These are phyloP conservation scores for Norana najaformis DNA, from an alignment of 2,888 invertebrate genomes.

Conservation along the genomic window DNA sequence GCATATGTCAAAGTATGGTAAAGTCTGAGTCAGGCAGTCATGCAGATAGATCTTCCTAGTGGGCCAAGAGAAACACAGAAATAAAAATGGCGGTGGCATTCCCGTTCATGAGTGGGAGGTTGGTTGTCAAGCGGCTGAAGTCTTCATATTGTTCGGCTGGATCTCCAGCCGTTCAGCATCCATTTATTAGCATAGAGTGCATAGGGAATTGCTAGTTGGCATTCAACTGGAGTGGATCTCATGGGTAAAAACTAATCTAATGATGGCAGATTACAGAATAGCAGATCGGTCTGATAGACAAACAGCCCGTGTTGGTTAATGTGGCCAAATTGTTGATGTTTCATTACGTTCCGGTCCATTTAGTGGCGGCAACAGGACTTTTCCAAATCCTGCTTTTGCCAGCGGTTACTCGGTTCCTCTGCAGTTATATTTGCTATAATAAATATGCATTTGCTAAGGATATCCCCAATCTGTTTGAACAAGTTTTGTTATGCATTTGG, in stretches of 20 bases:
- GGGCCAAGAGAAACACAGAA: not conserved
- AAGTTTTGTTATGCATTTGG: conserved; percentile 13
- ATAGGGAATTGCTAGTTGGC: conserved; percentile 22
- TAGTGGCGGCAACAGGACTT: conserved; percentile 1
- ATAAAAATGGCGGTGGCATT: not conserved
- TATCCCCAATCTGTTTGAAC: not conserved
- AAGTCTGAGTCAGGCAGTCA: not conserved
- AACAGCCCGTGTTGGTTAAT: conserved; percentile 19
- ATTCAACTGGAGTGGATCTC: conserved; percentile 23
- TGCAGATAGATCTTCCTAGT: too few species aligned
- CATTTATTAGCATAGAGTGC: conserved; percentile 10
- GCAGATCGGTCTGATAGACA: conserved; percentile 23
- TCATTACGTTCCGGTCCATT: conserved; percentile 4
- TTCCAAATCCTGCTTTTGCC: not conserved
- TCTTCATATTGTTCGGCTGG: not conserved
- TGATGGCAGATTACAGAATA: conserved; percentile 25
- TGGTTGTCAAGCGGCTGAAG: not conserved
- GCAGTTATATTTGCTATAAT: not conserved
- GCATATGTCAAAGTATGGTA: not conserved
- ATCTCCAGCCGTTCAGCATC: not conserved
- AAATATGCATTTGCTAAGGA: not conserved
- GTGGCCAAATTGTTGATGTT: conserved; percentile 25
- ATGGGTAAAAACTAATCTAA: conserved; percentile 22
- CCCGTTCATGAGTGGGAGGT: not conserved
- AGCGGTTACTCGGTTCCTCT: not conserved